These are phyloP conservation scores for Myiopsitta monachus DNA, from an alignment of 2,113 vertebrate species.

Conservation along the genomic window DNA sequence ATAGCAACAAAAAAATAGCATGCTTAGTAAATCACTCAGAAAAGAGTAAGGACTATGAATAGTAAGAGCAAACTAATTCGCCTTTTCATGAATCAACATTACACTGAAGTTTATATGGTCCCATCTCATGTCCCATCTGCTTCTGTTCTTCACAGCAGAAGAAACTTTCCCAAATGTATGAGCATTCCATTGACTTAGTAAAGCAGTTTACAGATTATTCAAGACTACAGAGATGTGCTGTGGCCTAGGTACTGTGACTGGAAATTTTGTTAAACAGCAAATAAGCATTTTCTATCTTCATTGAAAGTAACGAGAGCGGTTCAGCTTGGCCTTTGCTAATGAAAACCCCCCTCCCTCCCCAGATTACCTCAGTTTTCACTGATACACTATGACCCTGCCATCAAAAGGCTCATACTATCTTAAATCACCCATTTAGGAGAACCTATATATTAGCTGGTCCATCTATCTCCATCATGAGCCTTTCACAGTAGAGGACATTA, in stretches of 20 bases:
- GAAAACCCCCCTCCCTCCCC: background rate
- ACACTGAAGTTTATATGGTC: background rate
- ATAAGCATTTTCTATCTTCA: background rate
- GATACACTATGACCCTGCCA: background rate
- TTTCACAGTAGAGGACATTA: background rate
- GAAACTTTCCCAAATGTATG: background rate
- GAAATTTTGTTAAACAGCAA: background rate
- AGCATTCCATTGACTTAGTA: background rate
- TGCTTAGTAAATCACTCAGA: background rate
- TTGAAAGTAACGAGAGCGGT: background rate
- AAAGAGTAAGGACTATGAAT: background rate
- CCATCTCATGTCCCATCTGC: background rate
- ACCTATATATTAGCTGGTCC: background rate
- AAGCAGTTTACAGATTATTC: background rate
- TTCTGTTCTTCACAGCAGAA: background rate
- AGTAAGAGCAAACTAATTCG: background rate
- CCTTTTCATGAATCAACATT: background rate
- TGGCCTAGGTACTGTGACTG: background rate
- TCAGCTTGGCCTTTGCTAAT: background rate
- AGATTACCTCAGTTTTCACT: background rate
- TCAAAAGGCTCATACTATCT: background rate
- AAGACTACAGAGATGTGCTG: background rate
- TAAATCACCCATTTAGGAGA: background rate
- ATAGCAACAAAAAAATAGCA: background rate
- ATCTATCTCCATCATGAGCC: background rate